Evolutionary conservation across 2,797 vertebrate species (phyloP).

Genomic region (Champsocephalus esox): DNA sequence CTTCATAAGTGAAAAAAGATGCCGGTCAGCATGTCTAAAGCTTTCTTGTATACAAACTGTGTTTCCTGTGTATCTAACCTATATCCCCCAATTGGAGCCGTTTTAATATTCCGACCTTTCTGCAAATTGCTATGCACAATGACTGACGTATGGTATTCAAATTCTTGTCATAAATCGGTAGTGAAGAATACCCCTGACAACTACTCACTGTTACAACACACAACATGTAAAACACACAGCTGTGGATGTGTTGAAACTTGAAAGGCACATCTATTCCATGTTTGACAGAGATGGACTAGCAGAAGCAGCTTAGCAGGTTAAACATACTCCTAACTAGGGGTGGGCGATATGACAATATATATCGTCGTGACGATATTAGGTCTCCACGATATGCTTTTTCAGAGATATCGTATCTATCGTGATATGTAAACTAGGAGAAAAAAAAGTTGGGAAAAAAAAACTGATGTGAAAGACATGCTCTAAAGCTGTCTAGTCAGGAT

Average conservation of each 20-base stretch:
- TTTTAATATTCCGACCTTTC: neutral
- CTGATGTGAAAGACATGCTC: no score
- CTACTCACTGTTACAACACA: neutral
- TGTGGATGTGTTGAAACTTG: neutral
- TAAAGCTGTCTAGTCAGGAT: no score
- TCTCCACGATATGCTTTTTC: no score
- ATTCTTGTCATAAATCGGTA: neutral
- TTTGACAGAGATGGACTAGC: neutral
- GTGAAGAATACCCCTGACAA: neutral
- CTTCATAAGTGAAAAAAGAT: neutral
- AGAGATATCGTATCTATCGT: no score
- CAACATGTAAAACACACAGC: neutral
- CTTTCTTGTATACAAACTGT: neutral
- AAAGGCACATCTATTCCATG: neutral
- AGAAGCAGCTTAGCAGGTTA: neutral
- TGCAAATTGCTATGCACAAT: neutral
- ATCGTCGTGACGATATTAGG: no score
- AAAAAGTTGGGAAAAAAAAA: no score
- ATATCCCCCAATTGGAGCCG: neutral
- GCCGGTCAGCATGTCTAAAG: neutral
- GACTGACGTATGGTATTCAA: neutral
- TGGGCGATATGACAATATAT: no score
- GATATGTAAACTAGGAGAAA: no score
- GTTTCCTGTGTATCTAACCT: neutral
- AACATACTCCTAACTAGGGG: neutral